These are phyloP conservation scores for Mirounga angustirostris DNA, from an alignment of 2,113 vertebrate genomes.

Conservation along the genomic window DNA sequence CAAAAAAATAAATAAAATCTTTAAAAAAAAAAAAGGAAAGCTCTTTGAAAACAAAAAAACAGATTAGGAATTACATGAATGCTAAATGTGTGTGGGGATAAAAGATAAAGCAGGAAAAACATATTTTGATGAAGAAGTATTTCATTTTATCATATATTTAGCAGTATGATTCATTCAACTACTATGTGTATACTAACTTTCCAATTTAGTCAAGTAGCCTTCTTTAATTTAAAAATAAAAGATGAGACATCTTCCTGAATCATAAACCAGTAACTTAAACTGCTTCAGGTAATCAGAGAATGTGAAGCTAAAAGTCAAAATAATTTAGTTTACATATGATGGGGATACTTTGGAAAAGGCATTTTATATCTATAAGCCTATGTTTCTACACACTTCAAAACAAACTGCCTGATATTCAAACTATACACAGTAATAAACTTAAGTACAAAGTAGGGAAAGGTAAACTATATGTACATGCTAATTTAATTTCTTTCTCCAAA, in stretches of 20 bases:
- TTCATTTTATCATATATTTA: conserved; percentile 49
- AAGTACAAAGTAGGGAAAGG: conserved; percentile 14
- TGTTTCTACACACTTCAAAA: conserved; percentile 44
- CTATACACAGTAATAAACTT: conserved; percentile 3
- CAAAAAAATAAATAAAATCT: no score
- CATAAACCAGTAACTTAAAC: not conserved
- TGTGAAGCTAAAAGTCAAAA: conserved; percentile 35
- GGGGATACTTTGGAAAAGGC: not conserved
- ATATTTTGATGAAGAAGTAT: not conserved
- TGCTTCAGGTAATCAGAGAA: conserved; percentile 26
- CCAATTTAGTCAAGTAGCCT: not conserved
- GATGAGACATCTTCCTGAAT: conserved; percentile 15
- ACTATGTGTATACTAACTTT: not conserved
- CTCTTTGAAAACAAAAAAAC: not conserved
- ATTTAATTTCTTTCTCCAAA: conserved; percentile 50
- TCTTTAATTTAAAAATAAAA: conserved; percentile 57
- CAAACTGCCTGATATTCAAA: conserved; percentile 40
- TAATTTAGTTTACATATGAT: conserved; percentile 51
- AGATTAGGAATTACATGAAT: not conserved
- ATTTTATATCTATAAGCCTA: conserved; percentile 3
- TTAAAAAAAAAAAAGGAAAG: not conserved
- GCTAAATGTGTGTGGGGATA: not conserved
- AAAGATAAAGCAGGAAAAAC: conserved; percentile 46
- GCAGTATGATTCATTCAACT: conserved; percentile 21
- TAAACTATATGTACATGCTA: not conserved